These are phyloP conservation scores for Paragorgia papillata DNA, from an alignment of 92 coral and sea anemone genomes.

Conservation along the genomic window DNA sequence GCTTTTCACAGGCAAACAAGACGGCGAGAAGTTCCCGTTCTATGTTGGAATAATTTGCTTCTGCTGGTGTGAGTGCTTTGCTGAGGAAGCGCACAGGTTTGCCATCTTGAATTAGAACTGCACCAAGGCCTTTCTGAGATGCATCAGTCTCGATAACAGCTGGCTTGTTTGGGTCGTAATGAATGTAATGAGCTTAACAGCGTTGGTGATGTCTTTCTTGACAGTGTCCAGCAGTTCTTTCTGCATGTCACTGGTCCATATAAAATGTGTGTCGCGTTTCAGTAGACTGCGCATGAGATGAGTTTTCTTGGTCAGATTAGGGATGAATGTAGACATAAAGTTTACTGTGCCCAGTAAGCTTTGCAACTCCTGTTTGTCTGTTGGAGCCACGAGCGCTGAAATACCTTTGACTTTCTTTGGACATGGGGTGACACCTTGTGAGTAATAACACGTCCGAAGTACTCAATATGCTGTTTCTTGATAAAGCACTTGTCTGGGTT, in stretches of 20 bases:
- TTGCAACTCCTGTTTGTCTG: constrained; percentile 62
- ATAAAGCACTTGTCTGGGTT: constrained; percentile 24
- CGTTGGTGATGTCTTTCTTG: too few species aligned
- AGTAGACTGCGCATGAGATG: constrained; percentile 18
- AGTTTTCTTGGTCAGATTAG: constrained; percentile 13
- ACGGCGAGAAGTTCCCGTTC: constrained; percentile 24
- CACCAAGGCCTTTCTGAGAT: too few species aligned
- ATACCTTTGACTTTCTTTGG: constrained; percentile 56
- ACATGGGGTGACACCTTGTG: constrained; percentile 54
- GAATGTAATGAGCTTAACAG: not conserved
- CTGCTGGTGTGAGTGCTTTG: constrained; percentile 13
- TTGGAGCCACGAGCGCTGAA: constrained; percentile 52
- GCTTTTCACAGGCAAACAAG: constrained; percentile 32
- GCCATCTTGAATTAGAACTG: constrained; percentile 11
- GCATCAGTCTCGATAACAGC: too few species aligned
- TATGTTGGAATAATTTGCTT: too few species aligned
- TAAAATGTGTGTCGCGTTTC: constrained; percentile 16
- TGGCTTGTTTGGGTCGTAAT: constrained; percentile 20
- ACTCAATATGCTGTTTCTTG: constrained; percentile 59
- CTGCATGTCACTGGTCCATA: too few species aligned
- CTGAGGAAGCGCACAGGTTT: constrained; percentile 27
- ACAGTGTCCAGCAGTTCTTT: too few species aligned
- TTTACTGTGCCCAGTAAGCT: constrained; percentile 65
- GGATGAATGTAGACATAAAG: constrained; percentile 47
- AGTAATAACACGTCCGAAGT: constrained; percentile 59